Base-by-base conservation (phyloP, 2,797 vertebrate genomes). In the Acanthopagrus latus region DNA sequence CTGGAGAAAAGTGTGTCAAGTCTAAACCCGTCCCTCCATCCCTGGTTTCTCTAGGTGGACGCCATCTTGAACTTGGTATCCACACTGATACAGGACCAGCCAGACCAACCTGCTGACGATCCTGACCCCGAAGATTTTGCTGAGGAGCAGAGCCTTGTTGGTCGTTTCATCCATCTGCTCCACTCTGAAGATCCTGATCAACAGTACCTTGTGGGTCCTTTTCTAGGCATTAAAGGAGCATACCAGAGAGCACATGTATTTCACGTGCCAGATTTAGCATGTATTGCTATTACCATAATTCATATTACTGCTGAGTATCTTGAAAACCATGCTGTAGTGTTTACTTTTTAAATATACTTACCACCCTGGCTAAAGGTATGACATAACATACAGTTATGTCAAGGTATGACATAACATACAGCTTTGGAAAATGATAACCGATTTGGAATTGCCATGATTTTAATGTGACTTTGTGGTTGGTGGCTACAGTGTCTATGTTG, bases 91-190 rank as follows among this genome's bases (percentile, higher is more conserved):
- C 98, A 99, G 90, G 98, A 99, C 86, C 98, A 99, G 86, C 98
- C 98, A 0, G 98, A 99, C 92, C 98, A 99, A 69, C 98, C 98
- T 0, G 95, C 96, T 0, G 98, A 99, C 74, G 98, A 99, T 57
- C 98, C 97, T 0, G 98, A 99, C 86, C 98, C 97, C 0, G 98
- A 99, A 84, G 98, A 99, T 89, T 99, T 99, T 93, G 96, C 97
- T 16, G 98, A 99, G 75, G 98, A 99, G 83, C 98, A 99, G 89
- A 97, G 98, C 80, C 97, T 99, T n/a, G 98, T 99, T 79, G 98
- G 98, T 58, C 95, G 98, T 41, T 98, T 99, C 88, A 99, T 99
- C 88, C 98, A 99, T 76, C 96, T 99, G 38, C 92, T 99, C 23
- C 95, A 92, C 62, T 99, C 98, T 1, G 98, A 99, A 12, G 98